phyloP scores from a whole-genome alignment of 2,113 vertebrate genomes.

The Nannobrachium achirus region DNA sequence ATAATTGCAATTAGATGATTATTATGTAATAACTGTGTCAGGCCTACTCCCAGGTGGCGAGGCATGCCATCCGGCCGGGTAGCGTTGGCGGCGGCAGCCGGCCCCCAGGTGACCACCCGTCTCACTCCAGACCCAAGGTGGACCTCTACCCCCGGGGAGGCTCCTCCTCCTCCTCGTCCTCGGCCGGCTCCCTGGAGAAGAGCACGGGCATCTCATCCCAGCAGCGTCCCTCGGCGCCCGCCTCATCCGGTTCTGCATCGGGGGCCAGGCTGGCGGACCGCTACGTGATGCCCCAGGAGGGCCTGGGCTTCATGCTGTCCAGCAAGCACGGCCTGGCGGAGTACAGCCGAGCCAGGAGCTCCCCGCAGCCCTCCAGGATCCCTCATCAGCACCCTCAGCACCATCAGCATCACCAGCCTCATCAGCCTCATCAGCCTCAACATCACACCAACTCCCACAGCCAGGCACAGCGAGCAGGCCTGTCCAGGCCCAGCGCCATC shows the following conservation, averaged over 20 bases:
- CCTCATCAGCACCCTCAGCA: not conserved
- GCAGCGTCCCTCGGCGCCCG: slow-evolving; percentile 62
- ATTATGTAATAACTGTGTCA: too few species aligned
- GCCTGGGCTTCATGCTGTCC: slow-evolving; percentile 74
- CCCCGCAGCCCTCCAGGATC: slow-evolving; percentile 60
- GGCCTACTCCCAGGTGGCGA: slow-evolving; percentile 41
- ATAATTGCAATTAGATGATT: too few species aligned
- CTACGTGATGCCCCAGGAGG: slow-evolving; percentile 67
- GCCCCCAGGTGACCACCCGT: slow-evolving; percentile 66
- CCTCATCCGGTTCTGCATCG: slow-evolving; percentile 54
- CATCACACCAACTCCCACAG: slow-evolving; percentile 51
- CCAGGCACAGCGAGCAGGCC: slow-evolving; percentile 45
- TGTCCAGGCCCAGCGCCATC: slow-evolving; percentile 58
- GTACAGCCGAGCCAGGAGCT: slow-evolving; percentile 76
- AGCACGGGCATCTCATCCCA: slow-evolving; percentile 65
- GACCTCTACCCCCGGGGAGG: slow-evolving; percentile 77
- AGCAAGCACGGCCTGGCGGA: slow-evolving; percentile 84
- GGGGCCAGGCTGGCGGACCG: slow-evolving; percentile 77
- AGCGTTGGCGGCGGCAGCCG: slow-evolving; percentile 55
- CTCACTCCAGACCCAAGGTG: slow-evolving; percentile 72
- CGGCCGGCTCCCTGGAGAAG: slow-evolving; percentile 72
- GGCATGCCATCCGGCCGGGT: slow-evolving; percentile 38
- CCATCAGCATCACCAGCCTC: not conserved
- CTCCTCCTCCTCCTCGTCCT: slow-evolving; percentile 44
- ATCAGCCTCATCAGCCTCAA: not conserved